Conservation (phyloP, 2,113 vertebrate genomes). For the Cebidichthys violaceus region DNA sequence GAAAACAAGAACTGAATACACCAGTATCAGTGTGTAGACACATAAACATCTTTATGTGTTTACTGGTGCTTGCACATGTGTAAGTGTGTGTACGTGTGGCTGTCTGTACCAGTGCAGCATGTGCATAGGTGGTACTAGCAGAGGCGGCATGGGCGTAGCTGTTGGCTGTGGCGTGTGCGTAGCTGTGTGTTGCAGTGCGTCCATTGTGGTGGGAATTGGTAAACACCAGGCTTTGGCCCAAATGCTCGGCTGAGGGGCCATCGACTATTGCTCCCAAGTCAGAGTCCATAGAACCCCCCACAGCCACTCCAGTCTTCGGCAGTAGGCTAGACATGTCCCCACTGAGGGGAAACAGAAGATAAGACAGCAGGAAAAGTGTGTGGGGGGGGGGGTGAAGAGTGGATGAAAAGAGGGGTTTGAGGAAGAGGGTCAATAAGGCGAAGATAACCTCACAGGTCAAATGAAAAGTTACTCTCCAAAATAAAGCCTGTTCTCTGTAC, state of each 20-base stretch:
- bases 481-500: not conserved
- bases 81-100: not conserved
- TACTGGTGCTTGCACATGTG: not conserved
- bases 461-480: not conserved
- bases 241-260: conserved; percentile 85
- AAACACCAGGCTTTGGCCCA: conserved; percentile 94
- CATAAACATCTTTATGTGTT: not conserved
- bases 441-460: not conserved
- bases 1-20: conserved; percentile 19
- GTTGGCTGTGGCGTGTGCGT: conserved; percentile 86
- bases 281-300: conserved; percentile 77
- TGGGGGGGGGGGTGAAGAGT: not conserved
- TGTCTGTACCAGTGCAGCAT: conserved; percentile 82
- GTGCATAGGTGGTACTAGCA: conserved; percentile 87
- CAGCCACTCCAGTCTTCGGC: conserved; percentile 83
- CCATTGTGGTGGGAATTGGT: conserved; percentile 94
- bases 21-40: not conserved
- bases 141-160: conserved; percentile 88
- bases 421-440: not conserved
- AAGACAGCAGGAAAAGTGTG: not conserved
- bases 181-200: conserved; percentile 85
- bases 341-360: conserved; percentile 75
- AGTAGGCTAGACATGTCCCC: conserved; percentile 88
- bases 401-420: not conserved
- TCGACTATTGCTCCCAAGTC: conserved; percentile 86